phyloP scores from a whole-genome alignment of 2,888 invertebrate species.

The Phyto melanocephala region DNA sequence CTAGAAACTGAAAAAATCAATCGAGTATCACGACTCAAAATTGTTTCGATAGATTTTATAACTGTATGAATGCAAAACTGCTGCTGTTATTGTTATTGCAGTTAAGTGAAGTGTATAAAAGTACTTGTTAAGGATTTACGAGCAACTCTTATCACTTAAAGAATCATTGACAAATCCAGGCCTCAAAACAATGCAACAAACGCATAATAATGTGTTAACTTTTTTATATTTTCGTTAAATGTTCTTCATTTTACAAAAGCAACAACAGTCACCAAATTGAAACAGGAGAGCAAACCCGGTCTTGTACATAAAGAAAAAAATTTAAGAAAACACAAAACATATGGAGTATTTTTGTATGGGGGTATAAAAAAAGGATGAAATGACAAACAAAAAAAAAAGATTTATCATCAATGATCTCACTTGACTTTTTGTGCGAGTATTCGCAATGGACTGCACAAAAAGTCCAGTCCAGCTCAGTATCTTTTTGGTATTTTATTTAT shows the following conservation, averaged over 20 bases:
- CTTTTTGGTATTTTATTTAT: conserved; percentile 60
- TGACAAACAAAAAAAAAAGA: conserved; percentile 31
- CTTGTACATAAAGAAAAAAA: not conserved
- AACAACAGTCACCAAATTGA: not conserved
- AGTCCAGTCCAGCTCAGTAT: conserved; percentile 20
- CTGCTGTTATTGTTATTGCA: not conserved
- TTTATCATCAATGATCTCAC: conserved; percentile 63
- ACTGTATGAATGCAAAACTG: conserved; percentile 26
- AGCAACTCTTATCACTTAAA: conserved; percentile 79
- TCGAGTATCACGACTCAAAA: conserved; percentile 27
- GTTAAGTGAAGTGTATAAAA: conserved; percentile 27
- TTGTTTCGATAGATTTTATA: conserved; percentile 18
- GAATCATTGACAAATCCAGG: conserved; percentile 78
- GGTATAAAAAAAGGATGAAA: conserved; percentile 16
- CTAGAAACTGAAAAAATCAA: no score
- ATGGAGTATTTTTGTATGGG: conserved; percentile 26
- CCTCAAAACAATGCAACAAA: conserved; percentile 69
- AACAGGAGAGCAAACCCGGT: not conserved
- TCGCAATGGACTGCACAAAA: conserved; percentile 8
- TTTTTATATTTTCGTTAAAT: conserved; percentile 40
- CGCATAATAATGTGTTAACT: conserved; percentile 53
- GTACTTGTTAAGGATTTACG: conserved; percentile 78
- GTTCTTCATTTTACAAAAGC: conserved; percentile 22
- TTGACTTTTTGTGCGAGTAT: conserved; percentile 15
- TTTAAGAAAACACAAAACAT: conserved; percentile 3